Evolutionary conservation across 2,888 invertebrate genomes (phyloP).

Genomic region (Lamellibrachia columna): DNA sequence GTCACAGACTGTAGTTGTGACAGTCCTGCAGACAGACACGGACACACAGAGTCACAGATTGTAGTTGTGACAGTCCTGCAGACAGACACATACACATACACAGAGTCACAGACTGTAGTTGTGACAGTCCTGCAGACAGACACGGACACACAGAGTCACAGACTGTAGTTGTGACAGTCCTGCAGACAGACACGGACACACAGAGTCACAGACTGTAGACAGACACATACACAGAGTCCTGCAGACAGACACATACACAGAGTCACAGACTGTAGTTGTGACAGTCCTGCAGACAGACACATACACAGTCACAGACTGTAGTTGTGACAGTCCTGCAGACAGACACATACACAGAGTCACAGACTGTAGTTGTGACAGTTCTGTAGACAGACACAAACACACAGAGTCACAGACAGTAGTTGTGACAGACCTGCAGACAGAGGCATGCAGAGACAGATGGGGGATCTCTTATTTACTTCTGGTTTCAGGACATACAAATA

Average conservation of each 20-base stretch:
- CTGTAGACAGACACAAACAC: too few species aligned
- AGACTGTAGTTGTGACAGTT: too few species aligned
- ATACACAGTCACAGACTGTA: too few species aligned
- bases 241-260: background rate
- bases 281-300: background rate
- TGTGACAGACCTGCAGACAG: background rate
- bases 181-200: slow-evolving; percentile 50
- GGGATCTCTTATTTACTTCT: too few species aligned
- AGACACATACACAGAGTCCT: background rate
- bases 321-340: too few species aligned
- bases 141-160: background rate
- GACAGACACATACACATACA: too few species aligned
- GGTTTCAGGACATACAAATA: too few species aligned
- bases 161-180: slow-evolving; percentile 51
- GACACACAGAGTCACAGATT: too few species aligned
- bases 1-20: too few species aligned
- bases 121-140: slow-evolving; percentile 66
- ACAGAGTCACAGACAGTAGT: background rate
- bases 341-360: too few species aligned
- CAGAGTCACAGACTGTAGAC: background rate
- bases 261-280: background rate
- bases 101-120: slow-evolving; percentile 58
- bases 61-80: too few species aligned
- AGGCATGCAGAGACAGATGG: background rate
- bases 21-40: too few species aligned